These are phyloP conservation scores for Catocala sponsa DNA, from an alignment of 2,888 invertebrate species.

Conservation along the genomic window DNA sequence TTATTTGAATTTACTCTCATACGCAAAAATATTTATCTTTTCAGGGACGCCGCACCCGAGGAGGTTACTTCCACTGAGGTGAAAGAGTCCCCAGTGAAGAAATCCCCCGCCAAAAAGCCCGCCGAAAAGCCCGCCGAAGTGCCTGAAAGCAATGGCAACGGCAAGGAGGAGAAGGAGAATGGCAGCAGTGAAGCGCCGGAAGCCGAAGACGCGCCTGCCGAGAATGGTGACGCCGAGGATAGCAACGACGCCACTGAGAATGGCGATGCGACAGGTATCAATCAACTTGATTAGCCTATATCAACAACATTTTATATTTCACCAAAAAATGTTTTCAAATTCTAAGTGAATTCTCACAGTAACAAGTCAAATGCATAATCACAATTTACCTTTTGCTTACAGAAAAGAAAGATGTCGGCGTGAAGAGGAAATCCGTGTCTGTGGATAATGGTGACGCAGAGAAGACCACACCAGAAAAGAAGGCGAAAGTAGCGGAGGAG, in stretches of 20 bases:
- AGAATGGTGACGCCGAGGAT: constrained; percentile 80
- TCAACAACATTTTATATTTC: neutral
- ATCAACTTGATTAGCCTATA: neutral
- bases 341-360: neutral
- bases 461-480: constrained; percentile 91
- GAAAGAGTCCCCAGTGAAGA: constrained; percentile 85
- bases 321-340: neutral
- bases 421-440: constrained; percentile 91
- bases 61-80: constrained; percentile 83
- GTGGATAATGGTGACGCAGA: constrained; percentile 87
- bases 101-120: constrained; percentile 84
- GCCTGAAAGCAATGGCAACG: constrained; percentile 76
- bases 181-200: constrained; percentile 76
- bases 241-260: constrained; percentile 84
- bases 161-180: constrained; percentile 81
- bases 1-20: too few relatives aligned
- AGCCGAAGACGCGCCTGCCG: constrained; percentile 74
- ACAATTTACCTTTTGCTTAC: constrained; percentile 56
- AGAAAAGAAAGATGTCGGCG: constrained; percentile 85
- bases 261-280: constrained; percentile 78
- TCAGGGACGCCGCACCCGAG: constrained; percentile 80
- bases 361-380: neutral
- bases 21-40: constrained; percentile 48
- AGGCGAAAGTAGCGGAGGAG: constrained; percentile 90
- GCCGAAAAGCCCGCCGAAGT: constrained; percentile 80